Base-by-base conservation (phyloP, 2,888 invertebrate species). In the Megamerina dolium region DNA sequence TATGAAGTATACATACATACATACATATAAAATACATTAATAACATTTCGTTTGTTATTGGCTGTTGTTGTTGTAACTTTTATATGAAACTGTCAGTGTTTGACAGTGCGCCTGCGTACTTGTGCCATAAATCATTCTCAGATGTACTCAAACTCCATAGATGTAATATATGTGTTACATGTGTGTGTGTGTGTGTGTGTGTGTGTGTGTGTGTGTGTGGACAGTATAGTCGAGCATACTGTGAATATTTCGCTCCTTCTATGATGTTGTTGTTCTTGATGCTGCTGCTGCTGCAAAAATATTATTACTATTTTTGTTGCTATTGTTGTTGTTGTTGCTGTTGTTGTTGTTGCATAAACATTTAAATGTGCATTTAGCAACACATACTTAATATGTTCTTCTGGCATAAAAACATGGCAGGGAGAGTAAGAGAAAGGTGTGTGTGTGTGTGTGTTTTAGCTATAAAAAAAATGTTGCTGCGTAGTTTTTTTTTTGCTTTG, bases 351-450 rank as follows among this genome's bases (percentile, higher is more conserved):
- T 27, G 37, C 37, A 37, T 34, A 57, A 62, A 62, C 60, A 61
- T 61, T 60, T 61, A 58, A 63, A 59, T 59, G 60, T 61, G 58
- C 64, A 65, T 65, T 64, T 64, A 64, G 64, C 61, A 65, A 65
- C 66, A 64, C 66, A 63, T 56, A 65, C 62, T 64, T 65, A 64
- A 63, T 41, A 51, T 48, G 48, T 45, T 34, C 18, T 16, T 8
- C 6, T 33, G 27, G 12, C 13, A 27, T 27, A 27, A 27, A 27
- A 27, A 27, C 13, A 27, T 27, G 10, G 10, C 13, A 13, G 12
- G 10, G 27, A n/a, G 13, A 13, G 27, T 27, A 27, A n/a, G n/a
- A n/a, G 27, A 27, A n/a, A 27, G 3, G 10, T 27, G 10, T 27
- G 10, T 27, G 10, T 27, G 3, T 27, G 26, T 27, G 10, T 27